Conservation (phyloP, 2,113 vertebrate genomes). For the rat (Rattus norvegicus) region GRCr8 NC_086032.1:75757001-75757500, state of each 20-base stretch:
- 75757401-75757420: accelerated
- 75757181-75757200: slow-evolving; percentile 30
- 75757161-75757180: neutral
- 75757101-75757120: neutral
- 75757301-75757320: accelerated
- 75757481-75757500: neutral
- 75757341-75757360: neutral
- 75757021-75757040: neutral
- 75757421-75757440: neutral
- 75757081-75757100: neutral
- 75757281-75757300: neutral
- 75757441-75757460: neutral
- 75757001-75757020: too few species aligned
- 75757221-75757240: neutral
- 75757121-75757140: neutral
- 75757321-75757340: neutral
- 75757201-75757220: neutral
- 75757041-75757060: neutral
- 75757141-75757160: neutral
- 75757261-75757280: neutral
- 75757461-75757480: accelerated
- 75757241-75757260: slow-evolving; percentile 33
- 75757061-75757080: neutral
- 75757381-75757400: neutral
- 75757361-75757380: neutral